These are phyloP conservation scores for Tipula lateralis DNA, from an alignment of 2,888 invertebrate genomes.

Conservation along the genomic window DNA sequence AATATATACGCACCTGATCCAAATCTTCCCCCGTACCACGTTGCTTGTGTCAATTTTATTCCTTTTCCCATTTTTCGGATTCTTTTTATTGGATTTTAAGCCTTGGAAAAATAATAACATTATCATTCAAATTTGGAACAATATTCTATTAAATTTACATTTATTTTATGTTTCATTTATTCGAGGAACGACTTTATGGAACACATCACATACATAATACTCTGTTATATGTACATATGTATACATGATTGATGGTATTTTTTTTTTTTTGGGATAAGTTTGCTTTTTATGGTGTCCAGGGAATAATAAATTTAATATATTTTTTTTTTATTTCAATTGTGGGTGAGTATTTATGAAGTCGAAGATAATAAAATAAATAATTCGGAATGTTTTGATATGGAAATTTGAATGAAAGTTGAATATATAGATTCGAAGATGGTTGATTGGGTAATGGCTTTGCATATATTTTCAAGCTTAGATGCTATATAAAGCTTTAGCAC, in stretches of 20 bases:
- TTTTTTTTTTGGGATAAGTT: background rate
- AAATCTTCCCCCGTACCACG: background rate
- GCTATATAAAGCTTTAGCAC: background rate
- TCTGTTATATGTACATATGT: background rate
- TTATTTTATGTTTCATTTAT: slow-evolving; percentile 1
- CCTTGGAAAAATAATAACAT: background rate
- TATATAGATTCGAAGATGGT: background rate
- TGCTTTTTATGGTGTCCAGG: slow-evolving; percentile 5
- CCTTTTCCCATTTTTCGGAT: background rate
- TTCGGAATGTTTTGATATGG: slow-evolving; percentile 3
- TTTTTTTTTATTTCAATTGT: background rate
- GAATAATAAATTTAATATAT: slow-evolving; percentile 5
- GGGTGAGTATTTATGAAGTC: slow-evolving; percentile 19
- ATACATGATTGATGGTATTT: slow-evolving; percentile 3
- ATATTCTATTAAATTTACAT: slow-evolving; percentile 19
- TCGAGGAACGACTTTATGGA: background rate
- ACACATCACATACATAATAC: background rate
- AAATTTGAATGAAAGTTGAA: background rate
- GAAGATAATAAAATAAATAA: background rate
- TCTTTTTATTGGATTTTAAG: background rate
- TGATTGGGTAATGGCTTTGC: background rate
- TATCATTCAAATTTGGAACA: slow-evolving; percentile 19
- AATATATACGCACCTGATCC: background rate
- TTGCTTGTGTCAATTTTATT: background rate
- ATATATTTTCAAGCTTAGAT: background rate